Percentiles rank a stretch among this genome's conserved stretches.
Evolutionary conservation across 2,113 vertebrate species (phyloP).

Genomic region (Emydocephalus ijimae): DNA sequence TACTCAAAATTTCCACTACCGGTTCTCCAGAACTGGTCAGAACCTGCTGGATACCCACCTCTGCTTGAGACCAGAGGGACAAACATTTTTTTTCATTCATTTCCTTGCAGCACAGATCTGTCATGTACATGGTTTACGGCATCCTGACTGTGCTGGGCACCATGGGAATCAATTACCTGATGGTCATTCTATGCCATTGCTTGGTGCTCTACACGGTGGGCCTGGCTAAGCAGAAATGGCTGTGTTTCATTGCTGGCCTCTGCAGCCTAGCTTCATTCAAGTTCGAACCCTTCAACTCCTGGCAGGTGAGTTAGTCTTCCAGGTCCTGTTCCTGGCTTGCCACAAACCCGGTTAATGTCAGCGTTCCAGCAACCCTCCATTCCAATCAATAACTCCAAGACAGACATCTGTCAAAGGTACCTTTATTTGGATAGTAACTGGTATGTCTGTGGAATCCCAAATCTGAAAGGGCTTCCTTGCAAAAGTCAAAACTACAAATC

Average conservation of each 20-base stretch:
- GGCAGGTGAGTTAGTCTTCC: constrained; percentile 77
- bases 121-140: constrained; percentile 83
- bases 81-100: background rate
- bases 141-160: constrained; percentile 80
- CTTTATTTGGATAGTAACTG: no score
- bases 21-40: no score
- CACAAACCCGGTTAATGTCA: background rate
- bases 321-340: background rate
- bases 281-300: constrained; percentile 85
- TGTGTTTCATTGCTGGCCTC: constrained; percentile 83
- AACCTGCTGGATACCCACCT: no score
- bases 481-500: no score
- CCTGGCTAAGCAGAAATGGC: constrained; percentile 85
- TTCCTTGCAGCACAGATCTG: constrained; percentile 80
- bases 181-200: constrained; percentile 88
- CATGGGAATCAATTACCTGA: constrained; percentile 87
- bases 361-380: no score
- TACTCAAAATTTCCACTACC: no score
- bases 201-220: constrained; percentile 85
- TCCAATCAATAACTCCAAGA: no score
- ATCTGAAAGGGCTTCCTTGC: no score
- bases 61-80: no score
- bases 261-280: constrained; percentile 88
- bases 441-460: no score
- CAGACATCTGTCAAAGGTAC: no score